Conservation (phyloP, 2,797 vertebrate genomes). For the Hypotaenidia philippensis region DNA sequence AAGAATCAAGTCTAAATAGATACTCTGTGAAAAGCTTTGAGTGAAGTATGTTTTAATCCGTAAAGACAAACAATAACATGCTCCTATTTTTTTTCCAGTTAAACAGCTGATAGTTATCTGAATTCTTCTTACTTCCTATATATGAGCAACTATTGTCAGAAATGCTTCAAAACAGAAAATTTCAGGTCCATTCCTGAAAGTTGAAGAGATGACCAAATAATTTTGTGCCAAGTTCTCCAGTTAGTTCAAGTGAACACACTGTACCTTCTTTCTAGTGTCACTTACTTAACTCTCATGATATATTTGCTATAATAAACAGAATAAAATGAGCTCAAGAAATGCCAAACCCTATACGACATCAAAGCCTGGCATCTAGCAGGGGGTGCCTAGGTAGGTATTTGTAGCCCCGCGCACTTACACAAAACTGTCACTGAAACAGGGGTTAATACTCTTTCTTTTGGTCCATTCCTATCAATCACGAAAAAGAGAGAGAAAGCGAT, state of each 20-base stretch:
- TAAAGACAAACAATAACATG: not conserved
- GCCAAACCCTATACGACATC: not conserved
- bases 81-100: not conserved
- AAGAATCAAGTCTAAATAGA: not conserved
- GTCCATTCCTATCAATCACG: not conserved
- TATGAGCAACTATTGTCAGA: not conserved
- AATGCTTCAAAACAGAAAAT: not conserved
- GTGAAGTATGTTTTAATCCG: not conserved
- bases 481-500: not conserved
- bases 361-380: fast-evolving
- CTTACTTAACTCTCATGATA: not conserved
- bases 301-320: not conserved
- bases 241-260: not conserved
- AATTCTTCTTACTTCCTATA: not conserved
- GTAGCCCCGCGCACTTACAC: not conserved
- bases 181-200: not conserved
- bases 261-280: not conserved
- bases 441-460: not conserved
- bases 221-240: not conserved
- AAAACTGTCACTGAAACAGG: not conserved
- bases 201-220: not conserved
- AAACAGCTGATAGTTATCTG: not conserved
- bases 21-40: not conserved
- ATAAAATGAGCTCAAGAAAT: not conserved
- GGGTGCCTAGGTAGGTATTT: not conserved